Evolutionary conservation across 2,797 vertebrate genomes (phyloP), one percentile per base, ranked within the genome.

Genomic region (Enteromius trimaculatus): DNA sequence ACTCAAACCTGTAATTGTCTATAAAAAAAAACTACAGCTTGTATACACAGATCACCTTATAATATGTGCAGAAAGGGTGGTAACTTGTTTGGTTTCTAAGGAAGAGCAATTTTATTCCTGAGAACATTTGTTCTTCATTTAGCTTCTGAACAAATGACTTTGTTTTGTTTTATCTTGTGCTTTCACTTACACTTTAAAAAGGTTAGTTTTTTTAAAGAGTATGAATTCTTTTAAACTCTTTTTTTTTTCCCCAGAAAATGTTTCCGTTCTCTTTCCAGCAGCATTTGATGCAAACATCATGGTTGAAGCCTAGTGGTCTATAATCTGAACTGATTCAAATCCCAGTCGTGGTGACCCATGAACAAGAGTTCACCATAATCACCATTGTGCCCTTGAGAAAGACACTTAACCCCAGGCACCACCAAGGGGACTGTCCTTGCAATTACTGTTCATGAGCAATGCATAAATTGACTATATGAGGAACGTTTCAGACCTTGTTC

Each of bases 381-480:
- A 7, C 11, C 39, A 60, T 16, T 74, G 31, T 62, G 26, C 26
- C 21, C 53, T 39, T 60, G 51, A 76, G 72, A 17, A 75, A 75
- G 31, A 77, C n/a, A 42, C 53, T 42, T 60, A 77, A 77, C n/a
- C 34, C 4, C n/a, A 60, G 53, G 21, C 34, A 60, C 49, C 34
- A 42, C 53, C 31, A 26, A 42, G 8, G 13, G 74, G 53, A 77
- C 34, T 16, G 53, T 39, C 14, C 34, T 17, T 39, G n/a, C 21
- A 42, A 23, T 76, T 19, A 17, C 34, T 58, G 53, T 42, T 23
- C 4, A 42, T 26, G 42, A 77, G 42, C 3, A 77, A 77, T 31
- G 42, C 39, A 71, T n/a, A 10, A 29, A 47, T 34, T 23, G 26
- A 55, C 79, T 58, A 29, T 14, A 58, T 71, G 39, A 81, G 79